Conservation (phyloP, 30 jellyfish, hydroid and myxozoan species). For the Hydra vulgaris region DNA sequence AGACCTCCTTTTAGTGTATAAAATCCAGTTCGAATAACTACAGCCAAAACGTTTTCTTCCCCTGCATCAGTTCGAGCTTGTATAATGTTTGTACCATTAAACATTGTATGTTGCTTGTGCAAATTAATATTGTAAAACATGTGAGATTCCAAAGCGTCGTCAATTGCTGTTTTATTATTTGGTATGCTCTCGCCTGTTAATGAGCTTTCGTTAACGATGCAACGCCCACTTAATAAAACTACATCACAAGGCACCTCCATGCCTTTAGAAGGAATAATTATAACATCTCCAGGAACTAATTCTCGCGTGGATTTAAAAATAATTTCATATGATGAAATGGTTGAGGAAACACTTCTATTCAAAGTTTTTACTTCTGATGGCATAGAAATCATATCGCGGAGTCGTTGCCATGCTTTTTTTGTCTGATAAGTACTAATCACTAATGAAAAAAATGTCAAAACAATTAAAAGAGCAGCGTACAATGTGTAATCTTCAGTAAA, state of each 20-base stretch:
- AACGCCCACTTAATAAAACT: conserved; percentile 22
- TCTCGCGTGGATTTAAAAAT: conserved; percentile 20
- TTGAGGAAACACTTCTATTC: too few relatives aligned
- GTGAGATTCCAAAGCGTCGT: not conserved
- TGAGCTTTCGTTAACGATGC: conserved; percentile 34
- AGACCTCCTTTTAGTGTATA: conserved; percentile 43
- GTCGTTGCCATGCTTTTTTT: conserved; percentile 1
- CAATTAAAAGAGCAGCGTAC: conserved; percentile 13
- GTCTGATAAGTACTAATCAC: conserved; percentile 21
- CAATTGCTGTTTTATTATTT: conserved; percentile 20
- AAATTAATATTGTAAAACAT: not conserved
- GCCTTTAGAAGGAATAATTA: conserved; percentile 23
- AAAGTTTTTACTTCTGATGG: not conserved
- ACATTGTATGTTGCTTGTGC: conserved; percentile 33
- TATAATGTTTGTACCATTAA: conserved; percentile 34
- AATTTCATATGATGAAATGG: not conserved
- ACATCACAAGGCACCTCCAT: conserved; percentile 30
- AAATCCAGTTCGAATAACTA: conserved; percentile 42
- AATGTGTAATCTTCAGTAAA: conserved; percentile 9
- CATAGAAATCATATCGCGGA: conserved; percentile 24
- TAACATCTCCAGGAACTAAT: conserved; percentile 45
- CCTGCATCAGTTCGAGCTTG: conserved; percentile 26
- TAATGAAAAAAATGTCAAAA: conserved; percentile 10
- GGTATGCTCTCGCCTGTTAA: conserved; percentile 40
- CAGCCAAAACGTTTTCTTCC: not conserved